Conservation (phyloP, 30 jellyfish, hydroid and myxozoan species). For the Chrysaora quinquecirrha region DNA sequence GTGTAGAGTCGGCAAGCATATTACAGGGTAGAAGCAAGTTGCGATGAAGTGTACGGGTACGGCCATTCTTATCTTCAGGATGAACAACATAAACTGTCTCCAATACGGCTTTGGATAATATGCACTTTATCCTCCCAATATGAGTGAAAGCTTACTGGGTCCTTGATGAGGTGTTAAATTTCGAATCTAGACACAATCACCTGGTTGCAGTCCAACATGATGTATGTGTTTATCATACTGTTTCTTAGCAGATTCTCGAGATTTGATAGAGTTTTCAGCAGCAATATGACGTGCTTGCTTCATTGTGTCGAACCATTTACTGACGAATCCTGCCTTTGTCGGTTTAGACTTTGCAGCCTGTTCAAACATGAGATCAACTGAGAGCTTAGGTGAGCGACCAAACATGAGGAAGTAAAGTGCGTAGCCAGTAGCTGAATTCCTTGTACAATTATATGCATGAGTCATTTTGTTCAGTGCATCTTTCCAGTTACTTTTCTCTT, state of each 20-base stretch:
- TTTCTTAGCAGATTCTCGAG: constrained; percentile 1
- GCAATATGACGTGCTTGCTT: constrained; percentile 48
- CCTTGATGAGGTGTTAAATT: constrained; percentile 7
- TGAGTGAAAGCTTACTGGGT: constrained; percentile 4
- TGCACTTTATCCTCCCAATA: constrained; percentile 39
- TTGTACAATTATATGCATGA: constrained; percentile 60
- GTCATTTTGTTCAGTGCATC: constrained; percentile 42
- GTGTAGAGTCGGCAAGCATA: background rate
- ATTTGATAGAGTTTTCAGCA: constrained; percentile 14
- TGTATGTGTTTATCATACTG: constrained; percentile 10
- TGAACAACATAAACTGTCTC: constrained; percentile 2
- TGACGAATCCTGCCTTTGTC: constrained; percentile 1
- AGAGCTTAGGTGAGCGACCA: constrained; percentile 40
- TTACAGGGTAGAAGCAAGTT: constrained; percentile 3
- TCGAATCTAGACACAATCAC: no score
- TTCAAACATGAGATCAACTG: constrained; percentile 14
- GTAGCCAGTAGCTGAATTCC: constrained; percentile 36
- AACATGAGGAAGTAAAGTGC: constrained; percentile 43
- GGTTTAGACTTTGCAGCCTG: background rate
- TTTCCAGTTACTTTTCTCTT: constrained; percentile 51
- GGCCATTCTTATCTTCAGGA: background rate
- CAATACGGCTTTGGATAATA: constrained; percentile 2
- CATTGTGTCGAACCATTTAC: constrained; percentile 17
- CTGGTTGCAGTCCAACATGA: no score
- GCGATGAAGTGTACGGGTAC: constrained; percentile 6